Evolutionary conservation across 2,888 invertebrate genomes (phyloP).

Genomic region (Epinotia bilunana): DNA sequence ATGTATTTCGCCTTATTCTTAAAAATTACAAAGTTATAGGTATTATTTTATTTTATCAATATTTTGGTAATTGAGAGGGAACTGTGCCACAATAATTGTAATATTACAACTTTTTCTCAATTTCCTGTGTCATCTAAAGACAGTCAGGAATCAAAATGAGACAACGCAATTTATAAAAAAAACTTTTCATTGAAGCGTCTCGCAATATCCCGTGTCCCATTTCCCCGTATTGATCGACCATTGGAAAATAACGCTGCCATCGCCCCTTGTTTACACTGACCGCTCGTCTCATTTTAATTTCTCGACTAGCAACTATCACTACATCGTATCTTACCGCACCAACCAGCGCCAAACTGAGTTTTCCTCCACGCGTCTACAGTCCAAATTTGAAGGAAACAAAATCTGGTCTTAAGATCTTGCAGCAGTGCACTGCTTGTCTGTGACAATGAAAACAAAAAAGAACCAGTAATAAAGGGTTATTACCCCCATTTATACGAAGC

Average conservation of each 20-base stretch:
- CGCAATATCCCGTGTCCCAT: constrained; percentile 72
- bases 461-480: constrained; percentile 57
- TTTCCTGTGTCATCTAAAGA: neutral
- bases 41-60: no score
- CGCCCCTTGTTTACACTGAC: constrained; percentile 69
- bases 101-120: neutral
- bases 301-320: constrained; percentile 46
- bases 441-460: constrained; percentile 56
- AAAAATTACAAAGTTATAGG: no score
- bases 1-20: no score
- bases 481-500: constrained; percentile 54
- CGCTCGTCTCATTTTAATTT: constrained; percentile 73
- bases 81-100: no score
- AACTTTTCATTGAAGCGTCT: constrained; percentile 61
- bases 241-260: constrained; percentile 65
- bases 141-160: constrained; percentile 51
- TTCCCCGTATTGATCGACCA: constrained; percentile 68
- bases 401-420: neutral
- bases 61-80: no score
- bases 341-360: neutral
- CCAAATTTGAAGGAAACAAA: neutral
- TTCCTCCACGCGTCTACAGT: neutral
- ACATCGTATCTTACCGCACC: constrained; percentile 1
- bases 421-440: constrained; percentile 59
- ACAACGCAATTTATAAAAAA: constrained; percentile 66